Evolutionary conservation across 2,113 vertebrate genomes (phyloP), one percentile per base, ranked within the genome.

Genomic region (Myodes glareolus): DNA sequence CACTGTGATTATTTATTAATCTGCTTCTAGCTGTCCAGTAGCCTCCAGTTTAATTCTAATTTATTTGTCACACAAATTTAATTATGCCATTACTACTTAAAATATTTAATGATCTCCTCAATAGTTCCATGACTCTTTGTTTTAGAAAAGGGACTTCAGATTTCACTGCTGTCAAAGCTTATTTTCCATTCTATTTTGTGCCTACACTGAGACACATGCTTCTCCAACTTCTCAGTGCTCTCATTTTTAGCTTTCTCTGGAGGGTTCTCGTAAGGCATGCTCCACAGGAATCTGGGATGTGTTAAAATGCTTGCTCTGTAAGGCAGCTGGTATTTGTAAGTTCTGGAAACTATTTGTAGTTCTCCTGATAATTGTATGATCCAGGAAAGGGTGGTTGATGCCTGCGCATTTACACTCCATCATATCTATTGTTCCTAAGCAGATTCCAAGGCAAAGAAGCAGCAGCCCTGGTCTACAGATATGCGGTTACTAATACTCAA

Each of bases 301-400:
- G 45, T 39, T 29, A 21, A 96, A 92, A 95, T 33, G 39, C 58
- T 65, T 76, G 36, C 3, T 90, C 76, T 67, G 13, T 23, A 61
- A 19, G 95, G 58, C 87, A 96, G 67, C 76, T 96, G 63, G 80
- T 65, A 23, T 92, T 88, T 67, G 2, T 36, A 96, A 97, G 61
- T 33, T 65, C 61, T 67, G 82, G 61, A 65, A 45, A 63, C 39
- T 45, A 45, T 86, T 33, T 91, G 11, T 76, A 86, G 50, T 63
- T 95, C 33, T 96, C 80, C 87, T 61, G 12, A 3, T 94, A 86
- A 47, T 50, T 95, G 17, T 77, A 76, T 89, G n/a, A 86, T 84
- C 58, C 47, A 68, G 55, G 17, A 92, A 93, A 80, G 33, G 13
- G 27, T 65, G 36, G 3, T 61, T 25, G 17, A 17, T 81, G 2